Base-by-base conservation (phyloP, 2,797 vertebrate species). In the Lateolabrax maculatus region DNA sequence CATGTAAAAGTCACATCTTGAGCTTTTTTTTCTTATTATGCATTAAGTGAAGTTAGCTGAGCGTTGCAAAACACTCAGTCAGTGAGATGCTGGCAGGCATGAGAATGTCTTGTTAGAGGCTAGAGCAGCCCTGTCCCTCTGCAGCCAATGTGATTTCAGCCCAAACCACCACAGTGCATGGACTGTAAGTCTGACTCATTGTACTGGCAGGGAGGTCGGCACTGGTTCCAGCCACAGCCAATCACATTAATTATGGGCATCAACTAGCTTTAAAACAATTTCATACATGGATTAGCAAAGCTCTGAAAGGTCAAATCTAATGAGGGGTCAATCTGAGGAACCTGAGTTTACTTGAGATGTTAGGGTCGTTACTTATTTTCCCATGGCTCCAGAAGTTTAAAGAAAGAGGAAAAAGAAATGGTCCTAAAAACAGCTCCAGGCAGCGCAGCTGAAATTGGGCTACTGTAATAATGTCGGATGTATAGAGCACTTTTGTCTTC, bases 191-290 rank as follows among this genome's bases (percentile, higher is more conserved):
- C 80, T 92, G 91, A 90, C 72, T 93, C 82, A 80, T 68, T 89
- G 80, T 73, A 43, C 83, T 91, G 88, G 84, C 89, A 91, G 75
- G 77, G 80, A 84, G 74, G 78, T 85, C 79, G 11, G 57, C n/a
- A 29, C 63, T 71, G 70, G 83, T 67, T 90, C 85, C 69, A 90
- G 79, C 84, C 72, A 71, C 84, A 90, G 80, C 75, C 84, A 80
- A 81, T 83, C 87, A 84, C 77, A 80, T 89, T 92, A 83, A 90
- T 90, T 87, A 90, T 82, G 75, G 64, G 81, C 86, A 93, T 84
- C 83, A 70, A 92, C 85, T 83, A 77, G 84, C 77, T 94, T 93
- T 93, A 87, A 95, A 94, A 89, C 89, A 92, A 91, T 95, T 95
- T 94, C 89, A 95, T 88, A 92, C 89, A 89, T 91, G 92, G 86